phyloP scores from a whole-genome alignment of 2,888 invertebrate genomes.

The Tanypteryx hageni region DNA sequence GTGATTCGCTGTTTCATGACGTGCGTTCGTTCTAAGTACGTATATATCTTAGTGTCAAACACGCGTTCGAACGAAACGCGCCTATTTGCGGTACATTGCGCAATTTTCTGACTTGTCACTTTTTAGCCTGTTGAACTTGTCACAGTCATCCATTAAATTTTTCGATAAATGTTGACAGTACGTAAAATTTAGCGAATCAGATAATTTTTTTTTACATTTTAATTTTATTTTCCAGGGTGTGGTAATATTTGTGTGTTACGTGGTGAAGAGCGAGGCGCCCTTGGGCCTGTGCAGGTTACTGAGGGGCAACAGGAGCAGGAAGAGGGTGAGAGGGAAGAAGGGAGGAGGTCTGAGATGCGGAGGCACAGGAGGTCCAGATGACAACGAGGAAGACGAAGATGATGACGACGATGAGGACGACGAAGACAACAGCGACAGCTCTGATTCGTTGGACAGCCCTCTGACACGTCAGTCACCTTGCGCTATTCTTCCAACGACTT shows the following conservation, averaged over 20 bases:
- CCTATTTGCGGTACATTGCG: no score
- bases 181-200: no score
- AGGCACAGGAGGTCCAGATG: conserved; percentile 39
- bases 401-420: conserved; percentile 73
- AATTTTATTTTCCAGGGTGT: conserved; percentile 77
- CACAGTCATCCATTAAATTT: no score
- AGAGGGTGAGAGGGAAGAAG: neutral
- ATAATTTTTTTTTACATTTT: neutral
- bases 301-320: conserved; percentile 38
- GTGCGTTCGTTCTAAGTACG: no score
- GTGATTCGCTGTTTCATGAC: no score
- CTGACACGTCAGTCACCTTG: conserved; percentile 78
- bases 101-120: no score
- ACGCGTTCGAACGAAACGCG: no score
- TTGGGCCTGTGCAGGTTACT: conserved; percentile 72
- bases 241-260: conserved; percentile 80
- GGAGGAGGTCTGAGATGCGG: conserved; percentile 2
- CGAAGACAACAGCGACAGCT: conserved; percentile 76
- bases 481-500: neutral
- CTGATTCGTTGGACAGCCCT: conserved; percentile 79
- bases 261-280: conserved; percentile 78
- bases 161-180: no score
- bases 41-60: no score
- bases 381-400: conserved; percentile 68
- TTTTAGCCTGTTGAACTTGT: no score